These are phyloP conservation scores for Thamnophis sirtalis DNA, from an alignment of 2,113 vertebrate genomes.

Conservation along the genomic window DNA sequence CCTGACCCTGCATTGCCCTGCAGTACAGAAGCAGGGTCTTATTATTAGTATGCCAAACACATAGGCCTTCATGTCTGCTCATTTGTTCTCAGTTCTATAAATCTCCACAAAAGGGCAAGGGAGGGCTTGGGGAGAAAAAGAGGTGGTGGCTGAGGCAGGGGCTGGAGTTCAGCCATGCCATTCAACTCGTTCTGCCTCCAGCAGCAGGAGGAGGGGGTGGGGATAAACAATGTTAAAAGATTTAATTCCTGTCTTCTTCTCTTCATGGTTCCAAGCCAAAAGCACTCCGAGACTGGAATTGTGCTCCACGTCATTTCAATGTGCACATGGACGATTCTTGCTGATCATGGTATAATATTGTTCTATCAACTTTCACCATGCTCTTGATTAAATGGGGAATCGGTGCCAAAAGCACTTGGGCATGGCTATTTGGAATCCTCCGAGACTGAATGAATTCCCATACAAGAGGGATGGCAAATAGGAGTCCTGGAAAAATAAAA, in stretches of 20 bases:
- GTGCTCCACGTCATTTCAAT: not conserved
- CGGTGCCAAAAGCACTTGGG: not conserved
- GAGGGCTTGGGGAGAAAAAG: constrained; percentile 30
- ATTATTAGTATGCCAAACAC: constrained; percentile 75
- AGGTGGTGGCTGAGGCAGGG: constrained; percentile 33
- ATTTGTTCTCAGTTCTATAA: constrained; percentile 70
- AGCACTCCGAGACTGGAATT: not conserved
- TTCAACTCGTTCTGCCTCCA: constrained; percentile 8
- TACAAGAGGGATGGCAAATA: not conserved
- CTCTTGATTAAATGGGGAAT: not conserved
- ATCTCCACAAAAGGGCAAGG: constrained; percentile 65
- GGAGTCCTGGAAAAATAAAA: not conserved
- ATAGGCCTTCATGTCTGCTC: constrained; percentile 68
- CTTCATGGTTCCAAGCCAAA: not conserved
- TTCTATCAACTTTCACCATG: not conserved
- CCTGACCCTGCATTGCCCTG: constrained; percentile 70
- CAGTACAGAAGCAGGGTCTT: constrained; percentile 60
- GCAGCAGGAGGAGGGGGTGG: not conserved
- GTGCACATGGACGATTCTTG: rapidly evolving
- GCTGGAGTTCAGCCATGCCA: constrained; percentile 7
- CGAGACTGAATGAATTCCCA: not conserved
- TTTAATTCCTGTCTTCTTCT: not conserved
- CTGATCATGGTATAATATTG: not conserved
- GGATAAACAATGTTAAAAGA: not conserved
- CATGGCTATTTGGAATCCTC: not conserved